Base-by-base conservation (phyloP, 2,888 invertebrate genomes). In the Anarsia innoxiella region DNA sequence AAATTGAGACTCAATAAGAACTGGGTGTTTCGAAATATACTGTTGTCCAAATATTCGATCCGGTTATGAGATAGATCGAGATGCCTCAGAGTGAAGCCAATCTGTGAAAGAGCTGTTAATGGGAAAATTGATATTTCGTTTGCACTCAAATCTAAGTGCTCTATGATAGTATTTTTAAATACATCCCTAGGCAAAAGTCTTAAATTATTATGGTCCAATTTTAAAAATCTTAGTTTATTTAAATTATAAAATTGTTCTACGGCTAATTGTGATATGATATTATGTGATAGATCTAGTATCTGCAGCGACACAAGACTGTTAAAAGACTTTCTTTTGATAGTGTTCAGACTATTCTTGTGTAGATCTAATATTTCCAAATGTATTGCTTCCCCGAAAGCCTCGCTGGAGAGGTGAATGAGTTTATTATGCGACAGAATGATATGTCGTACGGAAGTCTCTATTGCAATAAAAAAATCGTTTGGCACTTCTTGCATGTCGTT, bases 31-130 rank as follows among this genome's bases (percentile, higher is more conserved):
- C 93, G 90, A 62, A 95, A 95, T 77, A 94, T 93, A 43, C 93
- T 94, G 51, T 93, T 92, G 69, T 96, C 95, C 49, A 96, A 86
- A 66, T 94, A 94, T 65, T 95, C 95, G 46, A 96, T 87, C 46
- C 88, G 90, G 68, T 96, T 96, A 47, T 89, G 87, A 0, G 92
- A 90, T 61, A 96, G 85, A 59, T 94, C 92, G 40, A 96, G 87
- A 63, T 90, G 90, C 34, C 94, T 85, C 41, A 95, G 71, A 0
- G 94, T 93, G 54, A 91, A 90, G 2, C 93, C 93, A 12, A 94
- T 89, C 66, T 93, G 93, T 0, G 91, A 88, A 42, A 95, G 87
- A 12, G 93, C 91, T 13, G 90, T 87, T 16, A 91, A 91, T 0
- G 95, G 95, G 63, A 94, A 91, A n/a, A 92, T 88, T 2, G 90